Evolutionary conservation across 2,797 vertebrate species (phyloP).

Genomic region (Petrocephalus schoutedeni): DNA sequence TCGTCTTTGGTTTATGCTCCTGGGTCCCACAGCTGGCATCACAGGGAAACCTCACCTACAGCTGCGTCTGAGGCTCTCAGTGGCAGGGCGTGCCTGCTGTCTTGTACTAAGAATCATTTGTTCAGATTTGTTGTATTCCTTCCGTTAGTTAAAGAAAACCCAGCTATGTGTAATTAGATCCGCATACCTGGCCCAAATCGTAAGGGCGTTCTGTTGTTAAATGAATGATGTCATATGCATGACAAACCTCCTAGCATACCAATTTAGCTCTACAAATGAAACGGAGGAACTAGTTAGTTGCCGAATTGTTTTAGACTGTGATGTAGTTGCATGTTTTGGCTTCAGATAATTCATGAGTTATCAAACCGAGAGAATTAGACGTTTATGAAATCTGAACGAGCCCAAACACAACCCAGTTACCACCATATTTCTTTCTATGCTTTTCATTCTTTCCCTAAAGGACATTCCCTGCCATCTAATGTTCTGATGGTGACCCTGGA

Average conservation of each 20-base stretch:
- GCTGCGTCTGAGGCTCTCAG: background rate
- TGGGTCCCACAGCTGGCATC: background rate
- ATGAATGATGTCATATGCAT: background rate
- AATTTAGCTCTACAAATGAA: background rate
- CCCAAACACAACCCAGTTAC: background rate
- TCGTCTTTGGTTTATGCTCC: background rate
- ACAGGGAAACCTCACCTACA: background rate
- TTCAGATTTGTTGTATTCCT: background rate
- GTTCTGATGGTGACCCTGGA: background rate
- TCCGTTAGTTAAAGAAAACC: background rate
- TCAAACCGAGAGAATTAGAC: background rate
- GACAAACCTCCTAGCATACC: background rate
- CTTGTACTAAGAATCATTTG: conserved; percentile 1
- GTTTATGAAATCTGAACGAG: background rate
- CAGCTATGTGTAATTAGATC: background rate
- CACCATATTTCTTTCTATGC: background rate
- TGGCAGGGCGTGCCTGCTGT: background rate
- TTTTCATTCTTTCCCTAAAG: background rate
- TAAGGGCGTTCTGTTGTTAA: background rate
- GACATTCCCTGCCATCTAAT: background rate
- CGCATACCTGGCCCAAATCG: background rate
- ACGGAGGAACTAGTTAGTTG: background rate
- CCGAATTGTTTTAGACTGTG: background rate
- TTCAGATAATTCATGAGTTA: background rate
- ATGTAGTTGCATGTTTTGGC: background rate